Evolutionary conservation across 2,888 invertebrate genomes (phyloP), one percentile per base, ranked within the genome.

Genomic region (Caenorhabditis sp.): DNA sequence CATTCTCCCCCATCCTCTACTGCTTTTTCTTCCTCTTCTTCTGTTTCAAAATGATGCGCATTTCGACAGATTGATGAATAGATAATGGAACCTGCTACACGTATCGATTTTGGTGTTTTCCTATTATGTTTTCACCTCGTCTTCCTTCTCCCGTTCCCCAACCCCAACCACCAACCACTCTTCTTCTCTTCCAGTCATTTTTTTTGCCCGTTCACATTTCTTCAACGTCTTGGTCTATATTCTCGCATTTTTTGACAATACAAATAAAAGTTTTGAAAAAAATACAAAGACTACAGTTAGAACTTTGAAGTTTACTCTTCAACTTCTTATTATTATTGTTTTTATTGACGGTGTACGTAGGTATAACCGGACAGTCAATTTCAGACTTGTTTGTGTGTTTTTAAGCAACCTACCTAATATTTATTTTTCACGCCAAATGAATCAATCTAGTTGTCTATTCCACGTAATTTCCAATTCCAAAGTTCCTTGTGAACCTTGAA

Each of bases 41-140:
- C n/a, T 28, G 32, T 47, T 24, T 58, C 13, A 60, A 60, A 37
- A 32, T 65, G 26, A 40, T 53, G 37, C 37, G 68, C 44, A 44
- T 60, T 35, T 64, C 53, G 32, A 71, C 61, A 71, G 61, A 67
- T 71, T 67, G 79, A 69, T 69, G 69, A 77, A 77, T 77, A 79
- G 79, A 79, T 79, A 79, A 79, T 72, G 61, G 44, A 71, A 79
- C 71, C 51, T 72, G 72, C 65, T 67, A 74, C 61, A 26, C 60
- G 60, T 60, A 60, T 56, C 51, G 32, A 74, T 37, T 51, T 37
- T 28, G 15, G 4, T 61, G 24, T 65, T 65, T 69, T 26, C 62
- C 13, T 2, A 40, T 40, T 8, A 13, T 0, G 22, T 62, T 44
- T 56, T 20, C 37, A 44, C 22, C 44, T 62, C 50, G 11, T 37